Percentiles rank a stretch among this genome's conserved stretches.
phyloP scores from a whole-genome alignment of 1,140 invertebrate species.

The Notospermus geniculatus region DNA sequence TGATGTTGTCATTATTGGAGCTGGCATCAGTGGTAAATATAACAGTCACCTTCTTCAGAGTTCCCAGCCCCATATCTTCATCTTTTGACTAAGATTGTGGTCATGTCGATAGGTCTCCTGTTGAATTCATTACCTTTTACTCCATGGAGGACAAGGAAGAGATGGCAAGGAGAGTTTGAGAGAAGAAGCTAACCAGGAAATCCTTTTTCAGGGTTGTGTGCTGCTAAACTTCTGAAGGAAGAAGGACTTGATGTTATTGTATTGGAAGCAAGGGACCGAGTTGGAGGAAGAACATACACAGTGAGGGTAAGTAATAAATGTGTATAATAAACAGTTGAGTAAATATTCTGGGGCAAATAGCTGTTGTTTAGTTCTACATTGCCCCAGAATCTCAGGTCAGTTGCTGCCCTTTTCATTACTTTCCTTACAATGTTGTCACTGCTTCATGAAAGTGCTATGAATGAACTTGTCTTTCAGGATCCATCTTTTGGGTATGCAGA shows the following conservation, averaged over 20 bases:
- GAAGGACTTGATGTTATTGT: conserved; percentile 41
- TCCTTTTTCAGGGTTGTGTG: conserved; percentile 35
- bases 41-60: not conserved
- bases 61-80: not conserved
- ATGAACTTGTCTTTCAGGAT: no score
- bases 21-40: conserved; percentile 4
- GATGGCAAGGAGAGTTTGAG: no score
- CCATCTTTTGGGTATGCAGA: conserved; percentile 28
- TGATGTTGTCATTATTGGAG: conserved; percentile 4
- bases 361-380: no score
- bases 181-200: not conserved
- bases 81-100: no score
- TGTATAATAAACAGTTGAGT: not conserved
- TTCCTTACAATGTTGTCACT: no score
- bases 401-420: no score
- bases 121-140: no score
- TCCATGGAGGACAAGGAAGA: no score
- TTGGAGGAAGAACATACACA: conserved; percentile 52
- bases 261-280: conserved; percentile 51
- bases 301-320: conserved; percentile 24
- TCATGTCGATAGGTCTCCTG: no score
- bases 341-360: no score
- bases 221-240: conserved; percentile 36
- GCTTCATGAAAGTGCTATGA: no score
- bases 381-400: no score